phyloP scores from a whole-genome alignment of 2,888 invertebrate species.

The Nineta flava region DNA sequence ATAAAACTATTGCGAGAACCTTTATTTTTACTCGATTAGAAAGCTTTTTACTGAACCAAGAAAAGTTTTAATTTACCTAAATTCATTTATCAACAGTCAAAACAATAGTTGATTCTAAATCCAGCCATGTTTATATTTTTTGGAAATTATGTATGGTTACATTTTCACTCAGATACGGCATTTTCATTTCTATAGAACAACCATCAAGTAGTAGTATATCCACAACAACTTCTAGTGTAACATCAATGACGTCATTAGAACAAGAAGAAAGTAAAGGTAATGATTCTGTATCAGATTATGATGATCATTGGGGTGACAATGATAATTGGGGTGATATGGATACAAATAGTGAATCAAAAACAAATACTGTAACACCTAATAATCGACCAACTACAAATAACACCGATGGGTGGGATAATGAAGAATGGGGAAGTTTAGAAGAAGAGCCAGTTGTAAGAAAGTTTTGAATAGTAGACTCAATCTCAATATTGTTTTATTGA shows the following conservation, averaged over 20 bases:
- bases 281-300: constrained; percentile 73
- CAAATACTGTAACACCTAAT: constrained; percentile 19
- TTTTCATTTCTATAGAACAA: constrained; percentile 41
- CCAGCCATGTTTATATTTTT: too few relatives aligned
- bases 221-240: constrained; percentile 75
- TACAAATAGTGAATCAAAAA: constrained; percentile 30
- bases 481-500: not conserved
- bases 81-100: too few relatives aligned
- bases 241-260: constrained; percentile 77
- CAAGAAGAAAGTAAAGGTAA: constrained; percentile 57
- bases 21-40: too few relatives aligned
- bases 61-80: too few relatives aligned
- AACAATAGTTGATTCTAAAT: too few relatives aligned
- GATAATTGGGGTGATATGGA: constrained; percentile 87
- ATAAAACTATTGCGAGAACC: too few relatives aligned
- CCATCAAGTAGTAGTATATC: constrained; percentile 80
- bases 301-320: constrained; percentile 73
- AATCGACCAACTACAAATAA: constrained; percentile 27
- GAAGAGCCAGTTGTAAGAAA: constrained; percentile 55
- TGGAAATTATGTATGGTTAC: not conserved
- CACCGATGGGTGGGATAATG: constrained; percentile 66
- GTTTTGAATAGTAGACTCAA: not conserved
- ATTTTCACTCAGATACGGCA: too few relatives aligned
- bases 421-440: constrained; percentile 74
- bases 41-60: too few relatives aligned